Evolutionary conservation across 2,113 vertebrate genomes (phyloP), one percentile per base, ranked within the genome.

Genomic region (Speoplatyrhinus poulsoni): DNA sequence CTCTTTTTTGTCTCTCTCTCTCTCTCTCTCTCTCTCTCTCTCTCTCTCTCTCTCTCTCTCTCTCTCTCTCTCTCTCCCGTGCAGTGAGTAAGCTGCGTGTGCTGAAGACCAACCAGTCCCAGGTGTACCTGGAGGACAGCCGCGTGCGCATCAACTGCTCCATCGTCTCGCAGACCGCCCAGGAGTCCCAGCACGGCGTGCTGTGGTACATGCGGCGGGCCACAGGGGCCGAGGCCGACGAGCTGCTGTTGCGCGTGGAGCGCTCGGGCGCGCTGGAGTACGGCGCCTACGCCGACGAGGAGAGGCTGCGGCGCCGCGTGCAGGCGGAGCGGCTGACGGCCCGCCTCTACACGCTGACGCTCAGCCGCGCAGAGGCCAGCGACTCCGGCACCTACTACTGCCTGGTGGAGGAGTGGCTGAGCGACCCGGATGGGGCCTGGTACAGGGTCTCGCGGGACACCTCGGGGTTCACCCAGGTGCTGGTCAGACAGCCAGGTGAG

Each of bases 381-480:
- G 97, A 98, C 83, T 97, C 95, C 0, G 97, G 96, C 68, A 95
- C 94, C 55, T 98, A 99, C 90, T 98, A 98, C 88, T 98, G 97
- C 90, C 93, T 96, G 0, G 97, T 99, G 90, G 96, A 99, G 81
- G 97, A 98, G 87, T 98, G 97, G 97, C 92, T 98, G 56, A 93
- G 92, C 0, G 94, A 96, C 83, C 95, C 96, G 3, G 84, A 93
- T 0, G 94, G 95, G 7, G 72, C 62, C 54, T 98, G 96, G 96
- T 98, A 97, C 71, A 94, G 91, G 50, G 88, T 96, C 47, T 94
- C 95, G 0, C 92, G 95, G 66, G 95, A 96, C 48, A 72, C 92
- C 0, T 98, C 97, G 0, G 96, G 95, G 0, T 92, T 95, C 64
- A 97, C 95, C 0, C 92, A 95, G 76, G 95, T 99, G 80, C 91